These are phyloP conservation scores for Phocoena phocoena DNA, from an alignment of 2,113 vertebrate genomes.

Conservation along the genomic window DNA sequence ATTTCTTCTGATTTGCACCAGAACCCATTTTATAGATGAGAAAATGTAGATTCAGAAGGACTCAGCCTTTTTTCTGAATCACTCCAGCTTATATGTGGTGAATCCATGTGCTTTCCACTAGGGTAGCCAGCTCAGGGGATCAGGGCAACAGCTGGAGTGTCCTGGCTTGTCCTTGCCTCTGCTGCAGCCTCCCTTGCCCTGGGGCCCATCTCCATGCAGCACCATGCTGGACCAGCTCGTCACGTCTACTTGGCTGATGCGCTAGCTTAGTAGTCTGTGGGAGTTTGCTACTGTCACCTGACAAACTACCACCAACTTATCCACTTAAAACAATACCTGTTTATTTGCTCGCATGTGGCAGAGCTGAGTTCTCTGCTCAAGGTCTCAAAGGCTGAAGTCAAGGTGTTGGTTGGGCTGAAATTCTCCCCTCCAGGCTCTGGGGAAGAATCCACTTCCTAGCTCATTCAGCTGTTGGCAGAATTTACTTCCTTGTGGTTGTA, in stretches of 20 bases:
- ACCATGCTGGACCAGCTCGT: neutral
- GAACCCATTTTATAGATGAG: neutral
- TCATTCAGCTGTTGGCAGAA: neutral
- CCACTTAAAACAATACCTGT: neutral
- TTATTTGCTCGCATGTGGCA: neutral
- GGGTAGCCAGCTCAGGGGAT: neutral
- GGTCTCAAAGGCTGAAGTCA: neutral
- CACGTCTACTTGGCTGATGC: rapidly evolving
- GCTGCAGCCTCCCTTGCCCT: neutral
- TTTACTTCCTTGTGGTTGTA: neutral
- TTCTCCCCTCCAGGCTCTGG: neutral
- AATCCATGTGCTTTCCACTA: neutral
- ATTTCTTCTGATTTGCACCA: neutral
- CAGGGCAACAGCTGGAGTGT: rapidly evolving
- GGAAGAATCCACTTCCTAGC: neutral
- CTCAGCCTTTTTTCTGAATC: neutral
- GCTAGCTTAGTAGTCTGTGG: neutral
- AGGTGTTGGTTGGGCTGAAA: neutral
- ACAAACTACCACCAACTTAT: neutral
- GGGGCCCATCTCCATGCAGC: too few species aligned
- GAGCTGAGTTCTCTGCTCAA: neutral
- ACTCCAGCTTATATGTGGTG: neutral
- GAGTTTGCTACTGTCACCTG: neutral
- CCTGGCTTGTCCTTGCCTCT: rapidly evolving
- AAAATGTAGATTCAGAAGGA: neutral